phyloP scores from a whole-genome alignment of 2,113 vertebrate genomes.

The Corythoichthys intestinalis region DNA sequence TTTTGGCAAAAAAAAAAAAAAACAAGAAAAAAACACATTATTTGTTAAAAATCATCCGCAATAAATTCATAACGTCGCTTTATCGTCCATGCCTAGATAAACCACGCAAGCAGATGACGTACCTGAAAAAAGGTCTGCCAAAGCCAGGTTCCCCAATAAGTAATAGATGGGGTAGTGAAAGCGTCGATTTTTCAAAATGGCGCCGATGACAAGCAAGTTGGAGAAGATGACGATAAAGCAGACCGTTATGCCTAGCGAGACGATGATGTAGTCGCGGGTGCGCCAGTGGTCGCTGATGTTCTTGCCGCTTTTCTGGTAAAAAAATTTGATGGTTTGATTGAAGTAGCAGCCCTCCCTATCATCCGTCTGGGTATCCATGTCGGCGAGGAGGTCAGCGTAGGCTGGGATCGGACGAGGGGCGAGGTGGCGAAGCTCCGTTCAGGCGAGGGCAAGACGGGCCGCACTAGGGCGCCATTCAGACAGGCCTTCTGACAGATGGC shows the following conservation, averaged over 20 bases:
- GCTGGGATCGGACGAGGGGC: not conserved
- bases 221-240: conserved; percentile 88
- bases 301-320: conserved; percentile 61
- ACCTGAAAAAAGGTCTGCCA: conserved; percentile 89
- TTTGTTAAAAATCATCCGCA: no score
- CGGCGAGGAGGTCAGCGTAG: not conserved
- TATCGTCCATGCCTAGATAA: no score
- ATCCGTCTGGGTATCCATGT: conserved; percentile 6
- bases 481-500: conserved; percentile 12
- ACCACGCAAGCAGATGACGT: no score
- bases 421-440: not conserved
- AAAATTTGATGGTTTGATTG: conserved; percentile 46
- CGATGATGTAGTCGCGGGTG: conserved; percentile 67
- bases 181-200: conserved; percentile 87
- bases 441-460: not conserved
- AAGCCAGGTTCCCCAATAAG: conserved; percentile 88
- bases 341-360: conserved; percentile 33
- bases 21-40: no score
- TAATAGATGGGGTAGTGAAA: conserved; percentile 97
- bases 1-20: no score
- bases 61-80: no score
- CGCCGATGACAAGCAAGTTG: conserved; percentile 87
- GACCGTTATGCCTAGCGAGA: conserved; percentile 85
- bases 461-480: conserved; percentile 28
- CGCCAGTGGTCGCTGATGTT: conserved; percentile 57